Evolutionary conservation across 2,888 invertebrate species (phyloP), one percentile per base, ranked within the genome.

Genomic region (Eilema caniola): DNA sequence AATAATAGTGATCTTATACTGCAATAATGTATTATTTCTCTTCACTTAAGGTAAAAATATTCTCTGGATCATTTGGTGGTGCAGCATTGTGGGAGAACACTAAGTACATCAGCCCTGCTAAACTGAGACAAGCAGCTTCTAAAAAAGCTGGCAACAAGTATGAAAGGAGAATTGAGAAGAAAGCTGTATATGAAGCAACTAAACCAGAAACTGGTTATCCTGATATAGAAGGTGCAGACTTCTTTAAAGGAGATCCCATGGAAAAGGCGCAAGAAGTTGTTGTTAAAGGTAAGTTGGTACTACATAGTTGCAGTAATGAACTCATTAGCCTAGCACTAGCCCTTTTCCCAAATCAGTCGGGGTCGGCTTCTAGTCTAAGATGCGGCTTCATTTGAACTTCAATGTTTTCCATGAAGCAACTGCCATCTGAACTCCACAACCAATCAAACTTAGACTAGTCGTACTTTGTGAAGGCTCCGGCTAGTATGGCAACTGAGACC

Each of bases 31-130:
- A 53, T 10, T 53, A 47, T 47, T 16, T 56, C 16, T 69, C 61
- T 24, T 23, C 37, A 25, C 14, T 62, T 12, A 16, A 98, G 90
- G 98, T 99, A 0, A 98, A 99, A 95, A 97, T 99, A 87, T 99
- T 99, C 95, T 97, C 97, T 69, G 98, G 98, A 8, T 99, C 99
- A 85, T 99, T 99, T 95, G 97, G 98, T 73, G 99, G 99, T 7
- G 96, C 97, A 72, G 97, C 98, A 28, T 93, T 99, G 69, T 99
- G 99, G 98, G 98, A 99, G 88, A 99, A 99, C 95, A 96, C 98
- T 1, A 95, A 97, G 82, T 99, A 99, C 92, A 95, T 99, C 0
- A 98, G 99, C 75, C 99, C 99, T 23, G 97, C 99, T 66, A 97
- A 97, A 96, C 96, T 97, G 84, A 96, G 99, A 28, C 97, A 97